These are phyloP conservation scores for Plumapathes pennacea DNA, from an alignment of 92 coral and sea anemone species.

Conservation along the genomic window DNA sequence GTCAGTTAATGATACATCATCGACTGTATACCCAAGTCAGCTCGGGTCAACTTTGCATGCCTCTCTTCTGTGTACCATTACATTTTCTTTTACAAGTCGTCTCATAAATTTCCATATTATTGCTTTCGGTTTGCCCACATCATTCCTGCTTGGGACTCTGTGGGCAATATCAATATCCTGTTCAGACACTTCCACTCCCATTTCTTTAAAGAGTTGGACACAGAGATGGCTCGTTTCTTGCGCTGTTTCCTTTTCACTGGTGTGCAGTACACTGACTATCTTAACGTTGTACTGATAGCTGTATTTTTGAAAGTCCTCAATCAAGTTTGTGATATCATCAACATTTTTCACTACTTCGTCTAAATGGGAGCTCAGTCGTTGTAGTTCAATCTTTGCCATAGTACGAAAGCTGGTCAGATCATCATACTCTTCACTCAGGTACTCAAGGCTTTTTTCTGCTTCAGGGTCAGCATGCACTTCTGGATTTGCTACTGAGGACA, in stretches of 20 bases:
- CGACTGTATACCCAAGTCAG: too few relatives aligned
- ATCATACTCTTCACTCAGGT: too few relatives aligned
- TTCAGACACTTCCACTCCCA: constrained; percentile 23
- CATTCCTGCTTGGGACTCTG: constrained; percentile 3
- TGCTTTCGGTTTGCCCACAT: constrained; percentile 7
- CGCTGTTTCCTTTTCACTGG: constrained; percentile 16
- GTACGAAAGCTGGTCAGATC: too few relatives aligned
- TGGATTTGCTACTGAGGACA: too few relatives aligned
- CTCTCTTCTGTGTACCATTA: background rate
- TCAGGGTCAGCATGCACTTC: too few relatives aligned
- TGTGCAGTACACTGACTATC: constrained; percentile 15
- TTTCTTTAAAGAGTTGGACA: constrained; percentile 19
- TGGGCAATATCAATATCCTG: constrained; percentile 34
- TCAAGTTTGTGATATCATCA: background rate
- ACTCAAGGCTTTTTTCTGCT: too few relatives aligned
- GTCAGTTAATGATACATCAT: too few relatives aligned
- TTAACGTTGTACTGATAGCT: constrained; percentile 26
- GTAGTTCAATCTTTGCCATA: too few relatives aligned
- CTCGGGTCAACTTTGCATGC: too few relatives aligned
- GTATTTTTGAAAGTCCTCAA: constrained; percentile 17
- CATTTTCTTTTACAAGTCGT: constrained; percentile 3
- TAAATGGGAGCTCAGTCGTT: too few relatives aligned
- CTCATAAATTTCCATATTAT: constrained; percentile 12
- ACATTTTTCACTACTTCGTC: constrained; percentile 2
- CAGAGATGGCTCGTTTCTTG: constrained; percentile 29